A percentile compares a stretch with the other conserved stretches of the same genome.
Conservation (phyloP, 1,140 invertebrate genomes). For the Neotoxoptera formosana region DNA sequence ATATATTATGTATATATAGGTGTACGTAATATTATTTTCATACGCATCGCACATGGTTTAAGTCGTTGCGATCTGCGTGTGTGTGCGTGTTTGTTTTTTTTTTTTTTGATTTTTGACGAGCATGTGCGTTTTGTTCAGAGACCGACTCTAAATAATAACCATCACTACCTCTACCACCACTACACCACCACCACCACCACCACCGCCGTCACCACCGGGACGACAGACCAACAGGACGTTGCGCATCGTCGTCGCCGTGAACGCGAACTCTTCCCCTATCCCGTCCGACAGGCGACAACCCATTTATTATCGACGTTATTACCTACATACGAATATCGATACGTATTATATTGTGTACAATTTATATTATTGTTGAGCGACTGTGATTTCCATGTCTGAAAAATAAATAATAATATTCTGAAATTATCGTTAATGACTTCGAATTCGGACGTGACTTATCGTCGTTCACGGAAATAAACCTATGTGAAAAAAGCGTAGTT, state of each 20-base stretch:
- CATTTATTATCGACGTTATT: not conserved
- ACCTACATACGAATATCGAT: not conserved
- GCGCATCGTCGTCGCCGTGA: not conserved
- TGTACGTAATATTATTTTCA: not conserved
- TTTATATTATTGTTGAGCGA: not conserved
- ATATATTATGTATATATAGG: not conserved
- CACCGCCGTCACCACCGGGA: not conserved
- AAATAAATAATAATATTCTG: too few relatives aligned
- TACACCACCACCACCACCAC: not conserved
- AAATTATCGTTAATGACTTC: not conserved
- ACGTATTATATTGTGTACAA: not conserved
- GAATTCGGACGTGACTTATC: not conserved
- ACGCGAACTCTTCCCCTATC: not conserved
- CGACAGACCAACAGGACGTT: not conserved
- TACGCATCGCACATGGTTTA: conserved; percentile 3
- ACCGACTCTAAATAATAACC: not conserved
- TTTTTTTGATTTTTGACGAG: not conserved
- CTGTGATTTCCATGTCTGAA: not conserved
- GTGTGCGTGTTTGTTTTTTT: not conserved
- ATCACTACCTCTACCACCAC: not conserved
- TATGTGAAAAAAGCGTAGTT: too few relatives aligned
- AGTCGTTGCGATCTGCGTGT: not conserved
- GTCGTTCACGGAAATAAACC: too few relatives aligned
- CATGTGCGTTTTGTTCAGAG: not conserved
- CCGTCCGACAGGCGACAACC: not conserved